Base-by-base conservation (phyloP, 1,140 invertebrate genomes). In the Diachasma alloeum region DNA sequence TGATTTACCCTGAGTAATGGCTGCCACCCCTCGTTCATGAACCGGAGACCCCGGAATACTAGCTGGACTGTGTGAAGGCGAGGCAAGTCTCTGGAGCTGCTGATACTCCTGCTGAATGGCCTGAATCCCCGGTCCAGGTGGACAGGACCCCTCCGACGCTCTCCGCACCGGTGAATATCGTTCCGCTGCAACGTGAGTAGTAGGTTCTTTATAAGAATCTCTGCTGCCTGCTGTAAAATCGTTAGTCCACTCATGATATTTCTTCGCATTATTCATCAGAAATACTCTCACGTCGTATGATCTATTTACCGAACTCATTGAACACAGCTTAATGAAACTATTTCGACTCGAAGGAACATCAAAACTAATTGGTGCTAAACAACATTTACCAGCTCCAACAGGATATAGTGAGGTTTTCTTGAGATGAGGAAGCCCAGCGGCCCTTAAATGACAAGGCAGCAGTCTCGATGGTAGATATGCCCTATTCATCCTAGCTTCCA, bases 111-210 rank as follows among this genome's bases (percentile, higher is more conserved):
- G 93, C 77, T 95, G 91, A 46, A 93, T 91, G 24, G 91, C 92
- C 77, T 88, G 88, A 82, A 88, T 93, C 72, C 90, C 92, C 87
- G 86, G 92, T 84, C 88, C 90, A 80, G 87, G 90, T 81, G 79
- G 91, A 80, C 85, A 92, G 0, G 91, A 92, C 37, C 94, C 95
- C 89, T 97, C 97, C 77, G 95, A 96, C 36, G 96, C 96, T 80
- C 97, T 91, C 53, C 97, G 91, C 13, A 97, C 96, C 0, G 96
- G 96, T 76, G 95, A 97, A 86, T 96, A 98, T 72, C 97, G 91
- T 88, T 97, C 96, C 44, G 91, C 91, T n/a, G 88, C 81, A 72
- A 89, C 86, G 48, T 90, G 88, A 26, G 82, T 82, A 74, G 86
- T 89, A 53, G 89, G 87, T 74, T 90, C 89, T 80, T 90, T 90